Percentiles rank a stretch among this genome's conserved stretches.
phyloP scores from a whole-genome alignment of 2,797 vertebrate species.

The Diglossa cyanea region DNA sequence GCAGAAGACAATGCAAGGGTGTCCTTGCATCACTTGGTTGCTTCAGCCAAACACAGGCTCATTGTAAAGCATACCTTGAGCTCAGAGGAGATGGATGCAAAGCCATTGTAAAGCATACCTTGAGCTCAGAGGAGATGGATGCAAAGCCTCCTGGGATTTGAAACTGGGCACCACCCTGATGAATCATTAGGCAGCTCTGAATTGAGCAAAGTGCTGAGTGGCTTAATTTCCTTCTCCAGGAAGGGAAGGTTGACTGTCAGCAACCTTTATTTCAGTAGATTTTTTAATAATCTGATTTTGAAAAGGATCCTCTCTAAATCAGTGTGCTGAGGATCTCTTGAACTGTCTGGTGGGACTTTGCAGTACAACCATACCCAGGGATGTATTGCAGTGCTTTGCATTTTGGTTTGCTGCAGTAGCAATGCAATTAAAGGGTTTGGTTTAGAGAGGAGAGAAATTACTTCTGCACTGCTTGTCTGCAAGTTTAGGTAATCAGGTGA shows the following conservation, averaged over 20 bases:
- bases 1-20: background rate
- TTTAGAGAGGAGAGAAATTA: background rate
- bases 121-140: background rate
- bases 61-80: background rate
- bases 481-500: background rate
- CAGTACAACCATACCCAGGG: background rate
- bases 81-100: background rate
- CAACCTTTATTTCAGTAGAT: background rate
- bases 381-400: background rate
- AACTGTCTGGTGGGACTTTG: background rate
- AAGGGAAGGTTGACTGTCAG: background rate
- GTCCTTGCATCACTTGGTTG: background rate
- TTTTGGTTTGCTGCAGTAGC: background rate
- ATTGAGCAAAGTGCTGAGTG: background rate
- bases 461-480: background rate
- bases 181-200: background rate
- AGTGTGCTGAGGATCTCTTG: background rate
- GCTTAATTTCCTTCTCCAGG: conserved; percentile 16
- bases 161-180: background rate
- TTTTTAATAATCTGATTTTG: background rate
- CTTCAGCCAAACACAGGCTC: background rate
- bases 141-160: background rate
- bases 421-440: background rate
- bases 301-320: background rate
- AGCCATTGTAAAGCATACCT: background rate